Percentiles rank a stretch among this genome's conserved stretches.
Conservation (phyloP, 2,888 invertebrate genomes). For the Mythimna albipuncta region DNA sequence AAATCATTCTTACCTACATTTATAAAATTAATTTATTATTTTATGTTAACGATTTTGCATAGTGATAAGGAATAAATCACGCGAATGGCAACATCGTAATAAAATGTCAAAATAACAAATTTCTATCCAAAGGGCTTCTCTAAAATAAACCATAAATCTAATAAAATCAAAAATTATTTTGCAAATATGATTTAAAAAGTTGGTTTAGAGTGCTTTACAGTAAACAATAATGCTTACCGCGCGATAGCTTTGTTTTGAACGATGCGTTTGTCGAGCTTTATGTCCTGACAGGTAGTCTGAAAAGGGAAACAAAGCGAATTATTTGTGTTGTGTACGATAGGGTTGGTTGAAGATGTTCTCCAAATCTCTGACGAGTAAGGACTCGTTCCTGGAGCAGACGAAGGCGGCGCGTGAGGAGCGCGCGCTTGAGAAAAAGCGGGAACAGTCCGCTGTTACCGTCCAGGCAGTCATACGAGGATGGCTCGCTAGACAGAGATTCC, state of each 20-base stretch:
- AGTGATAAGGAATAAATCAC: not conserved
- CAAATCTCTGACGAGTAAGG: conserved; percentile 91
- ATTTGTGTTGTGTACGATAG: conserved; percentile 68
- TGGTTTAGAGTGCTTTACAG: conserved; percentile 49
- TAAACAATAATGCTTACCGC: conserved; percentile 56
- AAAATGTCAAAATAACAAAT: conserved; percentile 71
- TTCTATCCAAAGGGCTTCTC: conserved; percentile 60
- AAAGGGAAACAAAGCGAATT: conserved; percentile 80
- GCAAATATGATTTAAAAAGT: conserved; percentile 68
- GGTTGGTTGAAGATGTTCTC: conserved; percentile 80
- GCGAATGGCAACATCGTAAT: conserved; percentile 48
- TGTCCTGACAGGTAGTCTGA: conserved; percentile 75
- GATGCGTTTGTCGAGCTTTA: conserved; percentile 55
- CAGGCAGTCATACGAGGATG: conserved; percentile 95
- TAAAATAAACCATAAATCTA: conserved; percentile 59
- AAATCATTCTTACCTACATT: not conserved
- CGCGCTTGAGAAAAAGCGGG: conserved; percentile 95
- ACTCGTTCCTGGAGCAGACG: conserved; percentile 96
- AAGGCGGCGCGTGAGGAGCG: conserved; percentile 97
- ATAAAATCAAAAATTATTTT: conserved; percentile 56
- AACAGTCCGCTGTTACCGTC: conserved; percentile 93
- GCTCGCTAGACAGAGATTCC: conserved; percentile 92
- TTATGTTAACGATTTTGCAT: not conserved
- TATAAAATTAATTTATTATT: too few relatives aligned
- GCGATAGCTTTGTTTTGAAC: conserved; percentile 53